Evolutionary conservation across 1,140 invertebrate species (phyloP).

Genomic region (Ectropis grisescens): DNA sequence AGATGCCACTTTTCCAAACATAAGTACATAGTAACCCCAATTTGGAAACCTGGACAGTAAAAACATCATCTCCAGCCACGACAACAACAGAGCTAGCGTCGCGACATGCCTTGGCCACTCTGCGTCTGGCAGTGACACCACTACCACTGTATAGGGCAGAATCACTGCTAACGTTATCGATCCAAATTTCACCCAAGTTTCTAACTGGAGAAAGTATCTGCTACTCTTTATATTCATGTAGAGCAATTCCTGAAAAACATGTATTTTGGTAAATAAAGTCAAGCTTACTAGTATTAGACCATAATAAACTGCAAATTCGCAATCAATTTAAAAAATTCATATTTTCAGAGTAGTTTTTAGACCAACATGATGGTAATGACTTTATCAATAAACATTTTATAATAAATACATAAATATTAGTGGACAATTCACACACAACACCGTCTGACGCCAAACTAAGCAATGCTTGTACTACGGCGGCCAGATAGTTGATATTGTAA

Average conservation of each 20-base stretch:
- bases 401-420: too few relatives aligned
- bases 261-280: too few relatives aligned
- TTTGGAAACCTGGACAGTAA: slow-evolving; percentile 68
- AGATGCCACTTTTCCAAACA: slow-evolving; percentile 67
- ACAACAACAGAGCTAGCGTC: slow-evolving; percentile 61
- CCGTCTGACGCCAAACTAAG: too few relatives aligned
- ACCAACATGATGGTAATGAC: too few relatives aligned
- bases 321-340: too few relatives aligned
- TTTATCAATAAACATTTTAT: too few relatives aligned
- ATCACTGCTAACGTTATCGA: slow-evolving; percentile 37
- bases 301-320: background rate
- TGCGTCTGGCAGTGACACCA: slow-evolving; percentile 11
- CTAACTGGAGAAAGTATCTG: slow-evolving; percentile 56
- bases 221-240: slow-evolving; percentile 52
- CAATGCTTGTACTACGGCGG: too few relatives aligned
- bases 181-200: slow-evolving; percentile 63
- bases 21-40: slow-evolving; percentile 68
- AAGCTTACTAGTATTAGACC: slow-evolving; percentile 14
- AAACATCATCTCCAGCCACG: slow-evolving; percentile 71
- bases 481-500: too few relatives aligned
- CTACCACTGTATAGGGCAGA: slow-evolving; percentile 24
- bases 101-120: slow-evolving; percentile 67
- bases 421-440: too few relatives aligned
- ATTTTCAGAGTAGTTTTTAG: too few relatives aligned
- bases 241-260: slow-evolving; percentile 66